Conservation (phyloP, 2,888 invertebrate genomes). For the Polyploca ridens region DNA sequence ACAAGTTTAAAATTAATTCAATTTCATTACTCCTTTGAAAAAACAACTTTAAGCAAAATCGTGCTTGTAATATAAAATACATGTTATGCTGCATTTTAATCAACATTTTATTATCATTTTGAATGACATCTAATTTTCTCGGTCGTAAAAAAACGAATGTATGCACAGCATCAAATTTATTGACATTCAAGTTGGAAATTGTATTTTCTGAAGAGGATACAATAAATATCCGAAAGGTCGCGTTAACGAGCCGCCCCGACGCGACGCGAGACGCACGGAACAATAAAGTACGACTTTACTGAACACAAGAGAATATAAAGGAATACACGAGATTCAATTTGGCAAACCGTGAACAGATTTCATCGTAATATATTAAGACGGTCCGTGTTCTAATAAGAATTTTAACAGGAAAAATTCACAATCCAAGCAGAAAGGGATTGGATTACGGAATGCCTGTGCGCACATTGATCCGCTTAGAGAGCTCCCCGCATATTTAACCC, state of each 20-base stretch:
- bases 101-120: slow-evolving; percentile 15
- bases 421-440: slow-evolving; percentile 45
- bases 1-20: slow-evolving; percentile 15
- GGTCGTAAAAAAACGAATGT: slow-evolving; percentile 49
- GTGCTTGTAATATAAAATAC: slow-evolving; percentile 24
- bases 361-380: slow-evolving; percentile 37
- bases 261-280: slow-evolving; percentile 70
- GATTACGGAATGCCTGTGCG: slow-evolving; percentile 53
- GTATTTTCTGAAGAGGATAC: slow-evolving; percentile 81
- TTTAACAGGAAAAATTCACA: slow-evolving; percentile 18
- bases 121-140: slow-evolving; percentile 31
- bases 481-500: slow-evolving; percentile 64
- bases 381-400: slow-evolving; percentile 10
- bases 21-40: not conserved
- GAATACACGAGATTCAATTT: slow-evolving; percentile 60
- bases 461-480: slow-evolving; percentile 66
- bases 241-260: slow-evolving; percentile 77
- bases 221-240: slow-evolving; percentile 82
- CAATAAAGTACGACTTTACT: slow-evolving; percentile 77
- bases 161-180: slow-evolving; percentile 69
- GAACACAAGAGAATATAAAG: slow-evolving; percentile 65
- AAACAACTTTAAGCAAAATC: slow-evolving; percentile 14
- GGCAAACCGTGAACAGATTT: slow-evolving; percentile 48
- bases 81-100: slow-evolving; percentile 10
- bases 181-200: slow-evolving; percentile 76